A percentile compares a stretch with the other conserved stretches of the same genome.
phyloP scores from a whole-genome alignment of 2,888 invertebrate species.

The Conus canariensis region DNA sequence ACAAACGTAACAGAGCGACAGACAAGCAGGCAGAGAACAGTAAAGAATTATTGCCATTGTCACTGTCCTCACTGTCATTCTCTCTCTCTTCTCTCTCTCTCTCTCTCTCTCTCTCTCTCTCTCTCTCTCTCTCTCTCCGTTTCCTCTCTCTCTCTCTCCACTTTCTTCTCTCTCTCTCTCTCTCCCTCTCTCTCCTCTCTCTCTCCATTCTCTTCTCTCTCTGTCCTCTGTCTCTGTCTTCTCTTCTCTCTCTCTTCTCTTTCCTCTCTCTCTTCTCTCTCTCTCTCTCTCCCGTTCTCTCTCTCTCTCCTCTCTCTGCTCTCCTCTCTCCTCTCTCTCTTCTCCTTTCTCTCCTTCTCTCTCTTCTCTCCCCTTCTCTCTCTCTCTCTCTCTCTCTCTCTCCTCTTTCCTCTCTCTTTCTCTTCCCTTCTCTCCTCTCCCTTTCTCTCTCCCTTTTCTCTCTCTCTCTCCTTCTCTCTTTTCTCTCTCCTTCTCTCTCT shows the following conservation, averaged over 20 bases:
- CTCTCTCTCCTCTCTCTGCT: background rate
- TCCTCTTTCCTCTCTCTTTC: background rate
- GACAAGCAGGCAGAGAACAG: too few species aligned
- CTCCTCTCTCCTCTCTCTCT: background rate
- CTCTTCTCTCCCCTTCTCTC: background rate
- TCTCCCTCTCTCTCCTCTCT: background rate
- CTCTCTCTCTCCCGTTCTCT: conserved; percentile 11
- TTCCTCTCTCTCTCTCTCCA: background rate
- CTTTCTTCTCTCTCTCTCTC: conserved; percentile 31
- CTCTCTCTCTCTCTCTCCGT: background rate
- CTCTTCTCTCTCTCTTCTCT: conserved; percentile 13
- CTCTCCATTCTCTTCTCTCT: conserved; percentile 19
- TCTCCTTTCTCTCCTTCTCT: background rate
- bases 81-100: background rate
- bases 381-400: conserved; percentile 7
- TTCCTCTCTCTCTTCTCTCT: conserved; percentile 27
- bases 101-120: conserved; percentile 1
- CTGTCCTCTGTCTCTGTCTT: background rate
- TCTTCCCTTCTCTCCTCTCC: background rate
- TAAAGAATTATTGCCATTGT: background rate
- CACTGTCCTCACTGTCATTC: background rate
- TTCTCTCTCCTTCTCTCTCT: conserved; percentile 19
- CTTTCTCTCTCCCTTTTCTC: conserved; percentile 31
- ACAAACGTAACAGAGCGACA: too few species aligned
- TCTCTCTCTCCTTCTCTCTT: conserved; percentile 2